Conservation (phyloP, 2,797 vertebrate species). For the Gymnodraco acuticeps region DNA sequence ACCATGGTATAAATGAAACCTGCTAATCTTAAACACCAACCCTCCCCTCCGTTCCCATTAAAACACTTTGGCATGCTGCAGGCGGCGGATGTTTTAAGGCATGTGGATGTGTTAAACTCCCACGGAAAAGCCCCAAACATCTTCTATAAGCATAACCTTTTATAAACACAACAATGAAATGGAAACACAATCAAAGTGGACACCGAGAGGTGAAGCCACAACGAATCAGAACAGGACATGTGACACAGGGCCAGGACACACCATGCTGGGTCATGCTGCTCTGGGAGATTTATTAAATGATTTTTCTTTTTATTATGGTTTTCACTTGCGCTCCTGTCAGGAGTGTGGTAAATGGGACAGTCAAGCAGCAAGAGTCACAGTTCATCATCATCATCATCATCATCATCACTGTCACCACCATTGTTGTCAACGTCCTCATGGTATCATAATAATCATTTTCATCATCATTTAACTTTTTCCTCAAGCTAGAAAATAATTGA, state of each 20-base stretch:
- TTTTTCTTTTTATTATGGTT: slow-evolving; percentile 80
- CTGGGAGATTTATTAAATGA: slow-evolving; percentile 91
- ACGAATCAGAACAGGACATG: slow-evolving; percentile 72
- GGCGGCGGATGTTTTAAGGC: too few relatives aligned
- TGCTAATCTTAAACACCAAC: too few relatives aligned
- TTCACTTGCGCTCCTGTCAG: slow-evolving; percentile 90
- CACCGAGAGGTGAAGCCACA: slow-evolving; percentile 44
- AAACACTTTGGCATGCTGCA: too few relatives aligned
- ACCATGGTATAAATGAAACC: too few relatives aligned
- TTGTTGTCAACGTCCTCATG: slow-evolving; percentile 45
- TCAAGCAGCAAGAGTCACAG: slow-evolving; percentile 91
- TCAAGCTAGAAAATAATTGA: slow-evolving; percentile 92
- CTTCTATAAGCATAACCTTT: not conserved
- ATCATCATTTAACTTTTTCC: slow-evolving; percentile 75
- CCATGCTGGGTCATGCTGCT: slow-evolving; percentile 94
- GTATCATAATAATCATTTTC: slow-evolving; percentile 64
- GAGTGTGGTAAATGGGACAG: slow-evolving; percentile 89
- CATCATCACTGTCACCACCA: slow-evolving; percentile 44
- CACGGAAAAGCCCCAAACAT: slow-evolving; percentile 19
- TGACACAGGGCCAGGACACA: slow-evolving; percentile 82
- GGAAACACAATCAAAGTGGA: slow-evolving; percentile 36
- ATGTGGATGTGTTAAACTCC: not conserved
- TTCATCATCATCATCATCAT: slow-evolving; percentile 75
- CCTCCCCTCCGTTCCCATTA: too few relatives aligned
- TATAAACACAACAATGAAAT: slow-evolving; percentile 17